Base-by-base conservation (phyloP, 2,797 vertebrate genomes). In the Protonibea diacanthus region DNA sequence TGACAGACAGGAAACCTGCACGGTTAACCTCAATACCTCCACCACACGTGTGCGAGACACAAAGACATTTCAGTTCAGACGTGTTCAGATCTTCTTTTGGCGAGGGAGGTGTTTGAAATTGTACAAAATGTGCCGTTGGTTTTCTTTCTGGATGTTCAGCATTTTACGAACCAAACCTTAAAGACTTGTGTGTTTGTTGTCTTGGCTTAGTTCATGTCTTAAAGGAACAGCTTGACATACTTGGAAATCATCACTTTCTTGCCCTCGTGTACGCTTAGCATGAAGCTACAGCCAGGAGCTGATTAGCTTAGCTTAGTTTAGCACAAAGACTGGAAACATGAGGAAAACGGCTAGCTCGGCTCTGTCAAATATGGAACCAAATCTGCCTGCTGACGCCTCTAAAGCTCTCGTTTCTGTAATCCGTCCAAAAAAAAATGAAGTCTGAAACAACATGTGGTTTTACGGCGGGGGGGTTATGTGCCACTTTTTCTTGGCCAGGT, bases 1-100 rank as follows among this genome's bases (percentile, higher is more conserved):
- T 86, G 85, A 56, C 87, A 80, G 66, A 33, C 61, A 69, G 70
- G 75, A 79, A 79, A 71, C 63, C 58, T 64, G 73, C 2, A 14
- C 75, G 58, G 70, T 72, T 73, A 81, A 85, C 82, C 86, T 82
- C 52, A 6, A 9, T 62, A 23, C 33, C n/a, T 65, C 61, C n/a
- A 29, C 56, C 20, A 10, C 17, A 55, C 58, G 74, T 78, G 57
- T 63, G 59, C 44, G 11, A 21, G 62, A 81, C 33, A 51, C 21
- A 21, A 60, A 60, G 42, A 67, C 62, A 20, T 73, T 81, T 80
- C 12, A 60, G 55, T 81, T 80, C 12, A 60, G 59, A 65, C 51
- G 68, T 45, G n/a, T 58, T 65, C 52, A 38, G 38, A 18, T 67
- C 15, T 15, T 55, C 48, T 63, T 74, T 55, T 25, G 6, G 17